These are phyloP conservation scores for Babyrousa celebensis DNA, from an alignment of 2,797 vertebrate species.

Conservation along the genomic window DNA sequence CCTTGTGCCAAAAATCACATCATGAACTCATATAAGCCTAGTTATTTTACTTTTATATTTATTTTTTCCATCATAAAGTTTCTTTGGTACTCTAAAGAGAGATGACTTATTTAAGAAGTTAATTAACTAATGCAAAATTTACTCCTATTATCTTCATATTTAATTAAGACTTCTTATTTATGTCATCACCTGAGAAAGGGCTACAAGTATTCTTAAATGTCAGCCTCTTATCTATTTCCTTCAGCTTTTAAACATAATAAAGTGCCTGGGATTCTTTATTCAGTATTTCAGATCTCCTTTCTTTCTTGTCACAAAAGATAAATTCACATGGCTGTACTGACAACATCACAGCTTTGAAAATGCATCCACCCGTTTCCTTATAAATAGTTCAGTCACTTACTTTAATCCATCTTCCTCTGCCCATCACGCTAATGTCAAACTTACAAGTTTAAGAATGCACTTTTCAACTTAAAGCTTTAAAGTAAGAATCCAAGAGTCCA, in stretches of 20 bases:
- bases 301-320: slow-evolving; percentile 82
- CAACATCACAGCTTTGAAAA: slow-evolving; percentile 83
- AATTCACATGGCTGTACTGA: slow-evolving; percentile 69
- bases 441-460: slow-evolving; percentile 74
- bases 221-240: slow-evolving; percentile 72
- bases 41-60: slow-evolving; percentile 68
- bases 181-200: slow-evolving; percentile 6
- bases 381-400: slow-evolving; percentile 76
- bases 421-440: slow-evolving; percentile 76
- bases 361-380: slow-evolving; percentile 73
- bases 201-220: slow-evolving; percentile 76
- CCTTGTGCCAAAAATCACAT: slow-evolving; percentile 58
- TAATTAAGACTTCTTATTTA: slow-evolving; percentile 81
- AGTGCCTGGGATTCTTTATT: slow-evolving; percentile 58
- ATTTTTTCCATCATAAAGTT: slow-evolving; percentile 65
- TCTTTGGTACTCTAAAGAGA: slow-evolving; percentile 66
- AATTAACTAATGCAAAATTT: slow-evolving; percentile 81
- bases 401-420: slow-evolving; percentile 77
- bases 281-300: slow-evolving; percentile 74
- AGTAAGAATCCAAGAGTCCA: slow-evolving; percentile 60
- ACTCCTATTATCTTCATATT: slow-evolving; percentile 77
- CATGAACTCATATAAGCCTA: slow-evolving; percentile 33
- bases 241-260: slow-evolving; percentile 81
- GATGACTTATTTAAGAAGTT: slow-evolving; percentile 72
- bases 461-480: slow-evolving; percentile 61